Percentiles rank a stretch among this genome's conserved stretches.
Conservation (phyloP, 2,797 vertebrate genomes). For the Leptodactylus fallax region DNA sequence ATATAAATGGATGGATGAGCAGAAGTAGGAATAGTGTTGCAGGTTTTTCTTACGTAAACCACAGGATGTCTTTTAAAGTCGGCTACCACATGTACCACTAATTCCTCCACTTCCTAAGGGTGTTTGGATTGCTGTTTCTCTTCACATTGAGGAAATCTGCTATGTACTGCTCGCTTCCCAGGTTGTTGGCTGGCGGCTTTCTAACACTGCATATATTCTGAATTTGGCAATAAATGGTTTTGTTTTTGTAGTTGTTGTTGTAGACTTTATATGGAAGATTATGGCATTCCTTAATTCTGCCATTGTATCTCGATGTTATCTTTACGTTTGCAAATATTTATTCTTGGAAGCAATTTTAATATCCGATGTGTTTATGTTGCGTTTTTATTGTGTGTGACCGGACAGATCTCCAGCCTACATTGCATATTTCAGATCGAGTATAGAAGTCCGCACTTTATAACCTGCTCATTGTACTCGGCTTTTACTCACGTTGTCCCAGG, state of each 20-base stretch:
- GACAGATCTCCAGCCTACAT: neutral
- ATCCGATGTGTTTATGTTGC: neutral
- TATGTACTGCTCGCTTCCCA: conserved; percentile 24
- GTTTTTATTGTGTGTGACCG: neutral
- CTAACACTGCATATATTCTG: conserved; percentile 21
- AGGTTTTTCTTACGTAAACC: conserved; percentile 37
- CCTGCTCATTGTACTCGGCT: neutral
- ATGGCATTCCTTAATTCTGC: neutral
- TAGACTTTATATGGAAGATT: neutral
- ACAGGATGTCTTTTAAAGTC: conserved; percentile 59
- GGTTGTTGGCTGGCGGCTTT: conserved; percentile 20
- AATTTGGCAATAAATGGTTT: neutral
- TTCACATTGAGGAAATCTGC: conserved; percentile 45
- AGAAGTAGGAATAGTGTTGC: conserved; percentile 13
- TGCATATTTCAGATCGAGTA: neutral
- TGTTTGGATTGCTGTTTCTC: conserved; percentile 54
- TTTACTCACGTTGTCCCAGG: neutral
- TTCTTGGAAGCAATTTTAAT: neutral
- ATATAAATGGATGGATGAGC: conserved; percentile 37
- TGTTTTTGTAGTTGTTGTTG: neutral
- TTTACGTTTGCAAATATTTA: neutral
- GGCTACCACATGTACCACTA: conserved; percentile 56
- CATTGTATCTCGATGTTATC: neutral
- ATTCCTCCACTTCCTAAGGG: conserved; percentile 56
- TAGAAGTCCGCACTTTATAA: neutral